Evolutionary conservation across 2,113 vertebrate genomes (phyloP), one percentile per base, ranked within the genome.

Genomic region (Saccopteryx bilineata): DNA sequence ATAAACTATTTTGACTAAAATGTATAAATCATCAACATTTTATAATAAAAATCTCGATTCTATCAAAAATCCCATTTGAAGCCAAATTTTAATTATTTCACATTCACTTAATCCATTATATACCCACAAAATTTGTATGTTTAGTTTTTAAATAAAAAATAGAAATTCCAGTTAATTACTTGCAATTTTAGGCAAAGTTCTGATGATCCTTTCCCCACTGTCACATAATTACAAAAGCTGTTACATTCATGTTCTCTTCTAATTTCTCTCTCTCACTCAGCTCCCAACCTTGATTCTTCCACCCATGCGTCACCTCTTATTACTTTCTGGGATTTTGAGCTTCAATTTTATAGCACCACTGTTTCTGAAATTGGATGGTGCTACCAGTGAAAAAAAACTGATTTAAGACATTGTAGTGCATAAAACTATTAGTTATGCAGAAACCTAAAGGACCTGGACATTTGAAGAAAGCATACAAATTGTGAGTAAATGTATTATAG

Each of bases 51-150:
- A 56, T 86, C 2, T 10, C 71, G 46, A 46, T 71, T 88, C 74
- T 33, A 54, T 79, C 56, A 56, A 6, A 89, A 87, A 91, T 33
- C 33, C 26, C 21, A 48, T 56, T 89, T n/a, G 19, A 19, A 56
- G 33, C 31, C 21, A 79, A 58, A 71, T 50, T 90, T 39, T 90
- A 66, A 72, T 66, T 33, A 84, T 63, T 48, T 72, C 46, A 56
- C 23, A 52, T 19, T 52, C 26, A 12, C 2, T 84, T 90, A 58
- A 56, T 80, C 76, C 17, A 61, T 50, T n/a, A 68, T 61, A 54
- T n/a, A 39, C 5, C 74, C 13, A 28, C 52, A 48, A 33, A 72
- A 31, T 46, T 81, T 19, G 19, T 26, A 39, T 9, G 2, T 12
- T 82, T 31, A n/a, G 12, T 68, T 87, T 56, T 54, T 56, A 63